Percentiles rank a stretch among this genome's conserved stretches.
Conservation (phyloP, 2,888 invertebrate genomes). For the Imbricaverruca yamaguchii region DNA sequence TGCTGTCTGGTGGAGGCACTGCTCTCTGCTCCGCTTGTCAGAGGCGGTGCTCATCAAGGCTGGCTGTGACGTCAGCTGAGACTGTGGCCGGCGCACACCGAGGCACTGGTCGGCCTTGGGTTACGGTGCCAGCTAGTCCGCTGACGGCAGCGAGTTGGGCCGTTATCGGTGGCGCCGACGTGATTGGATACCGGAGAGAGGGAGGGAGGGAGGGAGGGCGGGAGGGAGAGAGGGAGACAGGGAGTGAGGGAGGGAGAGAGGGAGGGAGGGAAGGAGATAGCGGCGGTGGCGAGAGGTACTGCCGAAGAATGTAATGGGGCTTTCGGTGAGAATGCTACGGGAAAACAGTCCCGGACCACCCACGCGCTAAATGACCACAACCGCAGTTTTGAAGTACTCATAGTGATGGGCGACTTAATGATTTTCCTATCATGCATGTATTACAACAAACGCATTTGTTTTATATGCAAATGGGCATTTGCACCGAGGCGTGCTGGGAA, state of each 20-base stretch:
- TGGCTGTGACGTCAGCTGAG: background rate
- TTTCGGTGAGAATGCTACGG: too few species aligned
- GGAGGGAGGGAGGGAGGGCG: background rate
- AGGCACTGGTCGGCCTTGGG: background rate
- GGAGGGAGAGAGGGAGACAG: slow-evolving; percentile 2
- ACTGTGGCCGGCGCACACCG: background rate
- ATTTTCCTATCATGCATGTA: background rate
- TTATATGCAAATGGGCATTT: too few species aligned
- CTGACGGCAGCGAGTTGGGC: too few species aligned
- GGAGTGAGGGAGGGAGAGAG: slow-evolving; percentile 23
- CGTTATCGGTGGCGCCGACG: too few species aligned
- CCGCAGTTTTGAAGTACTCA: background rate
- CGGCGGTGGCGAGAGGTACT: too few species aligned
- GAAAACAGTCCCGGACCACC: too few species aligned
- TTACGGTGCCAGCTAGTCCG: background rate
- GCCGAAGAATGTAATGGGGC: too few species aligned
- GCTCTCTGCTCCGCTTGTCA: too few species aligned
- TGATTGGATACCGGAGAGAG: background rate
- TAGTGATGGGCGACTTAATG: slow-evolving; percentile 9
- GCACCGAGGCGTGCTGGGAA: too few species aligned
- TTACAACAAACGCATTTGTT: background rate
- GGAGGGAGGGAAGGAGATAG: slow-evolving; percentile 17
- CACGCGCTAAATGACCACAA: too few species aligned
- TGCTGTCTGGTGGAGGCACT: too few species aligned
- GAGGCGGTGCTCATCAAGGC: too few species aligned